Evolutionary conservation across 2,797 vertebrate species (phyloP).

Genomic region (Poecilia velifera): DNA sequence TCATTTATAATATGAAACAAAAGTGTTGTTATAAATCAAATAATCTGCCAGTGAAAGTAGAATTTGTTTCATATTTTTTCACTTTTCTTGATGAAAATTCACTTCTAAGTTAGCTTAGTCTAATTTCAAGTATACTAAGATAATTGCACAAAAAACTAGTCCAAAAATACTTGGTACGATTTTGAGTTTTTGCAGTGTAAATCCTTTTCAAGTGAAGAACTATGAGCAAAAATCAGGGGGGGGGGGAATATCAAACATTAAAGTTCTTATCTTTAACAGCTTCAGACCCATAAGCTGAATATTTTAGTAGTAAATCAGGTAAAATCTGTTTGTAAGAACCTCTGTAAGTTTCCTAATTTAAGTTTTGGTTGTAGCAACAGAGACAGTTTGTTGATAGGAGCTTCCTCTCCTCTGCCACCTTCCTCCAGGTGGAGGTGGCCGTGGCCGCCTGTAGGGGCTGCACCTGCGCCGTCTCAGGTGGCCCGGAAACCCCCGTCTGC

Average conservation of each 20-base stretch:
- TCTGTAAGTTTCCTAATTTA: too few species aligned
- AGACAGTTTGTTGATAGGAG: not conserved
- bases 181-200: not conserved
- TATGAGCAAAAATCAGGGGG: not conserved
- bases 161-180: too few species aligned
- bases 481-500: slow-evolving; percentile 71
- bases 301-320: not conserved
- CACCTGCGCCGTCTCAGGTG: slow-evolving; percentile 72
- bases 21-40: too few species aligned
- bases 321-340: not conserved
- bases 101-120: too few species aligned
- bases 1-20: too few species aligned
- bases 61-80: too few species aligned
- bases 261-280: not conserved
- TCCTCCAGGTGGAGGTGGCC: slow-evolving; percentile 56
- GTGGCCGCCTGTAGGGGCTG: slow-evolving; percentile 61
- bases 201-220: not conserved
- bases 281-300: not conserved
- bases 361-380: too few species aligned
- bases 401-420: not conserved
- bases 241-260: not conserved
- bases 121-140: too few species aligned
- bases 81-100: too few species aligned
- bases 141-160: too few species aligned
- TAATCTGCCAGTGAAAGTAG: too few species aligned